These are phyloP conservation scores for Anastatus disparis DNA, from an alignment of 1,140 invertebrate species.

Conservation along the genomic window DNA sequence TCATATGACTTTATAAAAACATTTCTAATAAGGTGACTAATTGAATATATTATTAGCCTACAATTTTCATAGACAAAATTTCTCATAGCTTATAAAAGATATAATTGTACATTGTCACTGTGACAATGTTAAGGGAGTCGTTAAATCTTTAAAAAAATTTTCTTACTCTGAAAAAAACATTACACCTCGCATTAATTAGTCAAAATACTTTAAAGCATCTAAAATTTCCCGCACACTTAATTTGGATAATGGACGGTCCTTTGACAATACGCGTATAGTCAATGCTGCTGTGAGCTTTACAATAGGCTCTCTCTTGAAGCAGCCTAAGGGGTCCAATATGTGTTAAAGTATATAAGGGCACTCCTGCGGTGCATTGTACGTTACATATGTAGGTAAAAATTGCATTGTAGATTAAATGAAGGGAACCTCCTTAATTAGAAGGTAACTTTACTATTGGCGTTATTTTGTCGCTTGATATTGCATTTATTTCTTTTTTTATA, in stretches of 20 bases:
- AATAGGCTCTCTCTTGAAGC: not conserved
- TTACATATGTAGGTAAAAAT: not conserved
- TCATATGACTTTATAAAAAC: no score
- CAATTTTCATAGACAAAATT: not conserved
- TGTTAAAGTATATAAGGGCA: slow-evolving; percentile 47
- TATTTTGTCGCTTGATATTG: not conserved
- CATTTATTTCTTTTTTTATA: no score
- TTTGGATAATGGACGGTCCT: slow-evolving; percentile 55
- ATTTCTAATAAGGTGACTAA: not conserved
- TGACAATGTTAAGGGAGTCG: slow-evolving; percentile 14
- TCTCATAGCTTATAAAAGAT: slow-evolving; percentile 5
- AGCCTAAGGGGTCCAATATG: no score
- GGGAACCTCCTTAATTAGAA: slow-evolving; percentile 19
- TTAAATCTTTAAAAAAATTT: no score
- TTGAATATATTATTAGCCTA: not conserved
- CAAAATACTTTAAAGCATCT: not conserved
- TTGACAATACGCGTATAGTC: no score
- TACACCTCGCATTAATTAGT: slow-evolving; percentile 11
- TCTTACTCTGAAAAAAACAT: not conserved
- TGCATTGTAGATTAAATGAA: not conserved
- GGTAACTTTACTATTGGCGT: not conserved
- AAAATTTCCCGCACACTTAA: slow-evolving; percentile 46
- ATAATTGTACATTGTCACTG: not conserved
- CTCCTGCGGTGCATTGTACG: slow-evolving; percentile 59
- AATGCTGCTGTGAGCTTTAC: no score